These are phyloP conservation scores for Syngnathoides biaculeatus DNA, from an alignment of 2,113 vertebrate genomes.

Conservation along the genomic window DNA sequence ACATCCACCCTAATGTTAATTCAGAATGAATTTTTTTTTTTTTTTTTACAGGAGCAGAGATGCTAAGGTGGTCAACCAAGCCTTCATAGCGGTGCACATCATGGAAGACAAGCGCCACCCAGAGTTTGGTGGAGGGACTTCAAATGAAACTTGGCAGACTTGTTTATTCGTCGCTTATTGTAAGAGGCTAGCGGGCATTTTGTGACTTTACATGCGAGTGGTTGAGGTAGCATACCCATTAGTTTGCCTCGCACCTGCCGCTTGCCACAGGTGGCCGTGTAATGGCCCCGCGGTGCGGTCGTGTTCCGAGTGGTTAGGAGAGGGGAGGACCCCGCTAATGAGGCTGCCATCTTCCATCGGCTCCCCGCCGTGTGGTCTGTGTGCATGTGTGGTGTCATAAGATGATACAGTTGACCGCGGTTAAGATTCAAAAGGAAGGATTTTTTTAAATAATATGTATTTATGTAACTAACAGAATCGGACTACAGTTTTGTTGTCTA, in stretches of 20 bases:
- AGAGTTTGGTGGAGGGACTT: slow-evolving; percentile 51
- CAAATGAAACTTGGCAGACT: slow-evolving; percentile 7
- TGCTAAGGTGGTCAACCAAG: slow-evolving; percentile 26
- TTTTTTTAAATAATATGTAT: too few relatives aligned
- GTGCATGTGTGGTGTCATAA: slow-evolving; percentile 12
- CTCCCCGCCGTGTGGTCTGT: slow-evolving; percentile 27
- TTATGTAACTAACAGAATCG: too few relatives aligned
- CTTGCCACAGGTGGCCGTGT: slow-evolving; percentile 64
- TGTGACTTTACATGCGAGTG: slow-evolving; percentile 25
- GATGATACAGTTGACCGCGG: slow-evolving; percentile 29
- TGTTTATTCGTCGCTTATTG: background rate
- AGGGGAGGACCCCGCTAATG: slow-evolving; percentile 48
- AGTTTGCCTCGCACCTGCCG: slow-evolving; percentile 53
- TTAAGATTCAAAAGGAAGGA: background rate
- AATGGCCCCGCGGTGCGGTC: slow-evolving; percentile 59
- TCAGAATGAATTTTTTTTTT: background rate
- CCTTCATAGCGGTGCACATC: slow-evolving; percentile 42
- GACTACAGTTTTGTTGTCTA: too few relatives aligned
- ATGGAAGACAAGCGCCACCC: slow-evolving; percentile 65
- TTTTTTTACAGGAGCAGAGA: background rate
- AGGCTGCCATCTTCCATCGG: slow-evolving; percentile 44
- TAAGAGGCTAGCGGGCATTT: slow-evolving; percentile 17
- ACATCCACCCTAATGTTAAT: background rate
- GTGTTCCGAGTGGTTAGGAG: slow-evolving; percentile 49
- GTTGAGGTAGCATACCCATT: slow-evolving; percentile 48